Percentiles rank a stretch among this genome's conserved stretches.
These are phyloP conservation scores for Patella caerulea DNA, from an alignment of 2,888 invertebrate genomes.

Conservation along the genomic window DNA sequence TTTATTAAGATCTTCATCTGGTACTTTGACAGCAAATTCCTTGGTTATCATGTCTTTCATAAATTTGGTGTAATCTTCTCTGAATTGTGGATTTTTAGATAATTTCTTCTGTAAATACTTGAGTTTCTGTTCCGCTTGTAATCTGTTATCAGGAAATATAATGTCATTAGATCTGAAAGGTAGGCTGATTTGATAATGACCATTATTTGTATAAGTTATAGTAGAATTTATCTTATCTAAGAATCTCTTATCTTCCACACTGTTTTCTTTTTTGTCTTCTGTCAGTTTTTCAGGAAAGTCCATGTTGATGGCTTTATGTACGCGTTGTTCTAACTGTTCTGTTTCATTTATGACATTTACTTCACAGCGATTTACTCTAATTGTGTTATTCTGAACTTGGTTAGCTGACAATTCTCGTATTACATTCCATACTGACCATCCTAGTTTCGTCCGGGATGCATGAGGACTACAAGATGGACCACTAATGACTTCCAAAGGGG, in stretches of 20 bases:
- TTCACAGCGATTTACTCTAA: not conserved
- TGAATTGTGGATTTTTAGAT: not conserved
- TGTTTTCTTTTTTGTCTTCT: not conserved
- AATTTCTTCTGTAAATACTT: not conserved
- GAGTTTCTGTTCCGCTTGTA: not conserved
- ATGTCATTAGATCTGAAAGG: not conserved
- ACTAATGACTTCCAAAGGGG: slow-evolving; percentile 13
- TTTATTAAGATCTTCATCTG: not conserved
- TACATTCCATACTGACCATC: not conserved
- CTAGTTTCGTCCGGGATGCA: slow-evolving; percentile 20
- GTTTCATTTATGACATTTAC: not conserved
- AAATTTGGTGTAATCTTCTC: slow-evolving; percentile 22
- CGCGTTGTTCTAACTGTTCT: not conserved
- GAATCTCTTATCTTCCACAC: not conserved
- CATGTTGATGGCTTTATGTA: not conserved
- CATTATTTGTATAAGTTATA: not conserved
- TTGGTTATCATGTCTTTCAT: slow-evolving; percentile 27
- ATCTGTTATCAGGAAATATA: not conserved
- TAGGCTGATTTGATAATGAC: not conserved
- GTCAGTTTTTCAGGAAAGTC: slow-evolving; percentile 10
- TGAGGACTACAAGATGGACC: slow-evolving; percentile 19
- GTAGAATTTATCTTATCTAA: not conserved
- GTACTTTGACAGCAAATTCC: slow-evolving; percentile 25
- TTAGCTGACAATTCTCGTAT: not conserved
- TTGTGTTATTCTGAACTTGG: not conserved